These are phyloP conservation scores for Coelopa frigida DNA, from an alignment of 1,140 invertebrate species.

Conservation along the genomic window DNA sequence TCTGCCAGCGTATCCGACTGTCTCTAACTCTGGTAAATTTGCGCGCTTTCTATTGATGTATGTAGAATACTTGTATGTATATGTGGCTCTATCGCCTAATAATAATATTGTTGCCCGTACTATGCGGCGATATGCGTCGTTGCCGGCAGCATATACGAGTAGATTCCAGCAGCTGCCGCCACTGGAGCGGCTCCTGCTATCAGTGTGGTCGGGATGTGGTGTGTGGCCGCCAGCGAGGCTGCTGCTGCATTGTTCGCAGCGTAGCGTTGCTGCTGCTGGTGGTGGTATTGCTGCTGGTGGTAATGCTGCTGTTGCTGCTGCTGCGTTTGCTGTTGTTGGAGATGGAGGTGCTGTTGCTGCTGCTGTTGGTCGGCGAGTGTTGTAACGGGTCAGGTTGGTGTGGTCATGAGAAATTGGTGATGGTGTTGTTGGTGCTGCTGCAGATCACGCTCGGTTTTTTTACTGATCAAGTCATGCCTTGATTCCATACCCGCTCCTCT, in stretches of 20 bases:
- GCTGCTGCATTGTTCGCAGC: slow-evolving; percentile 20
- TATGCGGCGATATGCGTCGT: slow-evolving; percentile 36
- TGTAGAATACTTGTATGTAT: too few species aligned
- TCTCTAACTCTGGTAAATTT: too few species aligned
- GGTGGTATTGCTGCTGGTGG: too few species aligned
- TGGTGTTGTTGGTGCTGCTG: slow-evolving; percentile 33
- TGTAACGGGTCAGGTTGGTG: slow-evolving; percentile 43
- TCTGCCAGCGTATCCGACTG: too few species aligned
- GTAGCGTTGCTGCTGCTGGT: slow-evolving; percentile 14
- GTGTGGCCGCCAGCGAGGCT: slow-evolving; percentile 18
- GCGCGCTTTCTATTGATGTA: too few species aligned
- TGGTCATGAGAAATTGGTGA: slow-evolving; percentile 42
- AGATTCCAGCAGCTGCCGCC: slow-evolving; percentile 25
- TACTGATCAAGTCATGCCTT: slow-evolving; percentile 45
- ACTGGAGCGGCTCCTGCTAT: slow-evolving; percentile 16
- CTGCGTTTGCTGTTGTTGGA: slow-evolving; percentile 17
- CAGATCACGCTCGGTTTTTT: slow-evolving; percentile 42
- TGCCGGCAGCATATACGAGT: slow-evolving; percentile 39
- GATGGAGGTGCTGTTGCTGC: slow-evolving; percentile 25
- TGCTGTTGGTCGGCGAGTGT: slow-evolving; percentile 15
- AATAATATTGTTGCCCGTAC: slow-evolving; percentile 15
- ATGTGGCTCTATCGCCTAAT: too few species aligned
- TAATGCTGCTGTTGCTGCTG: slow-evolving; percentile 20
- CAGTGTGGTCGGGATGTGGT: slow-evolving; percentile 18
- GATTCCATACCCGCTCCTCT: slow-evolving; percentile 47